Evolutionary conservation across 2,797 vertebrate species (phyloP).

Genomic region (Brachyrhaphis roseni): DNA sequence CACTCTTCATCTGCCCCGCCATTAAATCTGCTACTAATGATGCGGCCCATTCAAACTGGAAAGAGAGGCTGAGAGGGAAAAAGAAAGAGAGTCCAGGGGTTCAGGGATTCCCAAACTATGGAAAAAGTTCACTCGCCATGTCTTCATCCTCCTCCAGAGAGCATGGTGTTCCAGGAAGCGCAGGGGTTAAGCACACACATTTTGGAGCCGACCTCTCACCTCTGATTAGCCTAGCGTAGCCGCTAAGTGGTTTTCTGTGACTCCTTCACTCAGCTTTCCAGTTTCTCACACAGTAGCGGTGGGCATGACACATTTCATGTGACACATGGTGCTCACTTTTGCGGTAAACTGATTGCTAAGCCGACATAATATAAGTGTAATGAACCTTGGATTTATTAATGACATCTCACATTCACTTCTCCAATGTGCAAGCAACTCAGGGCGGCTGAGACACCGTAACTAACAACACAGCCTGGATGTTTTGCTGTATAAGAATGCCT

Average conservation of each 20-base stretch:
- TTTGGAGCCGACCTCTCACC: conserved; percentile 71
- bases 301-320: conserved; percentile 35
- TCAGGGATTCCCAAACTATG: conserved; percentile 57
- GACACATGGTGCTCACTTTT: conserved; percentile 39
- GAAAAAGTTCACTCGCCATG: conserved; percentile 69
- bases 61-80: conserved; percentile 32
- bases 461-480: conserved; percentile 31
- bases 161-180: conserved; percentile 75
- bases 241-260: conserved; percentile 72
- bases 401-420: conserved; percentile 17
- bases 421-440: neutral
- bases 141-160: conserved; percentile 72
- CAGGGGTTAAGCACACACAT: conserved; percentile 74
- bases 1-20: conserved; percentile 39
- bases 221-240: conserved; percentile 72
- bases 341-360: conserved; percentile 41
- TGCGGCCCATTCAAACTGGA: conserved; percentile 66
- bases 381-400: conserved; percentile 30
- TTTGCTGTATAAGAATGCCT: conserved; percentile 22
- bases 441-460: conserved; percentile 22
- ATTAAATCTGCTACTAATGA: conserved; percentile 68
- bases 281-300: conserved; percentile 63
- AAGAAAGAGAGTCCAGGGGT: conserved; percentile 37
- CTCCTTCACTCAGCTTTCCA: conserved; percentile 48
- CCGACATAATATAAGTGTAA: conserved; percentile 10